These are phyloP conservation scores for Naja naja DNA, from an alignment of 2,113 vertebrate genomes.

Conservation along the genomic window DNA sequence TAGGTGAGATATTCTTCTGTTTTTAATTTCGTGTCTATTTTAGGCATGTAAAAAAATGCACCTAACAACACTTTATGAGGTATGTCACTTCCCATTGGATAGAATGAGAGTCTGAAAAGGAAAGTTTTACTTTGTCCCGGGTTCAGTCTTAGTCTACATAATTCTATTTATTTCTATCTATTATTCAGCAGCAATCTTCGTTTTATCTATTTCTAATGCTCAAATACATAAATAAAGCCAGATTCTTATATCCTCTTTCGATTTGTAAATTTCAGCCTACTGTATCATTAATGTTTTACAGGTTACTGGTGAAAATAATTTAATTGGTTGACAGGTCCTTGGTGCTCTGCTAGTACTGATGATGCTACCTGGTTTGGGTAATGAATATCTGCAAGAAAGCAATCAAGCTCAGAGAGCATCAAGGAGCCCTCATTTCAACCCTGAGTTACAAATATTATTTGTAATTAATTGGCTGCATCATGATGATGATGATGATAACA, in stretches of 20 bases:
- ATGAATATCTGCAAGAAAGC: not conserved
- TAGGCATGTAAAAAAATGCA: not conserved
- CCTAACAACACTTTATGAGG: not conserved
- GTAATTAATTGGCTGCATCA: not conserved
- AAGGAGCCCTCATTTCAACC: not conserved
- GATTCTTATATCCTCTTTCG: not conserved
- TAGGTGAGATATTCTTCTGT: not conserved
- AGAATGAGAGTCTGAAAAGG: not conserved
- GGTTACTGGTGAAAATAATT: not conserved
- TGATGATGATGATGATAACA: not conserved
- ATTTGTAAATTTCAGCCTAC: not conserved
- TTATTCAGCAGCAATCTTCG: not conserved
- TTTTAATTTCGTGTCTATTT: not conserved
- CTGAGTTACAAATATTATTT: not conserved
- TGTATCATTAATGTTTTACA: not conserved
- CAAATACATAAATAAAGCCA: not conserved
- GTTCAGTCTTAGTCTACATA: not conserved
- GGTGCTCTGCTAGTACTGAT: not conserved
- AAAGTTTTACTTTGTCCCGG: not conserved
- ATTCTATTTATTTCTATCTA: not conserved
- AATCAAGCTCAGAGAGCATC: not conserved
- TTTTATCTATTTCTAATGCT: not conserved
- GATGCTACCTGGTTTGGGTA: not conserved
- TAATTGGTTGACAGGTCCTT: not conserved
- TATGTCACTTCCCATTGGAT: not conserved